Percentiles rank a stretch among this genome's conserved stretches.
These are phyloP conservation scores for Cynoglossus semilaevis DNA, from an alignment of 2,113 vertebrate species.

Conservation along the genomic window DNA sequence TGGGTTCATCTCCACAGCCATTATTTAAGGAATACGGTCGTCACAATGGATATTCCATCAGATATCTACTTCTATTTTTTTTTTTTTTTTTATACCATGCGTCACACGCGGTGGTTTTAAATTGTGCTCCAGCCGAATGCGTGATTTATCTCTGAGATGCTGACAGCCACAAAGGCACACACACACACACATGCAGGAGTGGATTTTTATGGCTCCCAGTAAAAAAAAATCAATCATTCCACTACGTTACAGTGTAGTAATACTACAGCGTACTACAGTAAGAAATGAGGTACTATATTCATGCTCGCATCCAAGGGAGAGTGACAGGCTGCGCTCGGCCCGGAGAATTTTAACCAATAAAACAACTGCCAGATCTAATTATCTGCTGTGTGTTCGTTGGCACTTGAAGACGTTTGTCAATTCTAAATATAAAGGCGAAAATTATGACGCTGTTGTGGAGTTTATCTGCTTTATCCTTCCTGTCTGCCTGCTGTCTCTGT, in stretches of 20 bases:
- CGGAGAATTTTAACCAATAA: conserved; percentile 25
- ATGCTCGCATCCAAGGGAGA: conserved; percentile 1
- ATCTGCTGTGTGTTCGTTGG: conserved; percentile 19
- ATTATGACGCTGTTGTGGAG: too few species aligned
- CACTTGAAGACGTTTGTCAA: conserved; percentile 21
- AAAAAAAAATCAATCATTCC: not conserved
- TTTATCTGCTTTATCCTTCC: too few species aligned
- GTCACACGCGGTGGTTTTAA: not conserved
- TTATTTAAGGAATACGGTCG: too few species aligned
- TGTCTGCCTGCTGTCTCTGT: too few species aligned
- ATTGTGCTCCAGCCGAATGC: not conserved
- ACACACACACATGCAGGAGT: not conserved
- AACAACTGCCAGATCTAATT: conserved; percentile 24
- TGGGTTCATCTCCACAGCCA: too few species aligned
- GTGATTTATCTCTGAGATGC: not conserved
- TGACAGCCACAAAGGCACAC: not conserved
- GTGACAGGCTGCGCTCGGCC: conserved; percentile 16
- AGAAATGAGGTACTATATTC: not conserved
- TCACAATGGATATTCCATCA: too few species aligned
- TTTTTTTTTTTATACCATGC: too few species aligned
- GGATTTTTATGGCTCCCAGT: not conserved
- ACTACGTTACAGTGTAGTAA: not conserved
- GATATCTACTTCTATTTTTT: too few species aligned
- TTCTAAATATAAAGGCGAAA: conserved; percentile 14
- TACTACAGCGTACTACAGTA: not conserved